phyloP scores from a whole-genome alignment of 2,888 invertebrate species.

The Pardosa pseudoannulata region DNA sequence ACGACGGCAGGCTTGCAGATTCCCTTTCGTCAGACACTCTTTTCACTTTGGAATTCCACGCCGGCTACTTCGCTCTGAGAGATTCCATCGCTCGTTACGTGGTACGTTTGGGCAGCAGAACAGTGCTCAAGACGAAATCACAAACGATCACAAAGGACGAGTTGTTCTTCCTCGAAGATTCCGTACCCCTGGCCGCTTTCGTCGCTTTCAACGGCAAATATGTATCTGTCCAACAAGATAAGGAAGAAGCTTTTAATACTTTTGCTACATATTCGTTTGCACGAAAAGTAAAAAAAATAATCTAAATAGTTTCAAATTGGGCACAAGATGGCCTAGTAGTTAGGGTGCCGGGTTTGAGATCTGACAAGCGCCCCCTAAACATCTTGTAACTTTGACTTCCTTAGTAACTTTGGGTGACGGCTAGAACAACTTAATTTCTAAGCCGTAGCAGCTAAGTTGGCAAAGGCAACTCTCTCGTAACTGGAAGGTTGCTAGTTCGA shows the following conservation, averaged over 20 bases:
- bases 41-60: conserved; percentile 96
- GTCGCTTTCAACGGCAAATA: conserved; percentile 92
- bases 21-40: conserved; percentile 82
- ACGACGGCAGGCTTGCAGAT: conserved; percentile 77
- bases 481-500: too few relatives aligned
- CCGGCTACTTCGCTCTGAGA: conserved; percentile 88
- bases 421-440: too few relatives aligned
- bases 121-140: conserved; percentile 93
- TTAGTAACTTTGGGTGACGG: too few relatives aligned
- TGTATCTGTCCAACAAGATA: conserved; percentile 98
- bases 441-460: too few relatives aligned
- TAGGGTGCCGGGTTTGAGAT: too few relatives aligned
- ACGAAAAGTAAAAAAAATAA: too few relatives aligned
- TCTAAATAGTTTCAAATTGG: too few relatives aligned
- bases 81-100: conserved; percentile 92
- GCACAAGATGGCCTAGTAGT: too few relatives aligned
- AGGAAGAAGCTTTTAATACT: conserved; percentile 75
- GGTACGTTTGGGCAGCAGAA: conserved; percentile 96
- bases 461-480: too few relatives aligned
- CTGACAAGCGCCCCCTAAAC: too few relatives aligned
- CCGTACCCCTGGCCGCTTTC: conserved; percentile 88
- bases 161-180: conserved; percentile 96
- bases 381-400: too few relatives aligned
- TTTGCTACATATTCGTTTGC: too few relatives aligned
- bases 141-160: conserved; percentile 96